phyloP scores from a whole-genome alignment of 2,797 vertebrate species.

The Trachurus trachurus region DNA sequence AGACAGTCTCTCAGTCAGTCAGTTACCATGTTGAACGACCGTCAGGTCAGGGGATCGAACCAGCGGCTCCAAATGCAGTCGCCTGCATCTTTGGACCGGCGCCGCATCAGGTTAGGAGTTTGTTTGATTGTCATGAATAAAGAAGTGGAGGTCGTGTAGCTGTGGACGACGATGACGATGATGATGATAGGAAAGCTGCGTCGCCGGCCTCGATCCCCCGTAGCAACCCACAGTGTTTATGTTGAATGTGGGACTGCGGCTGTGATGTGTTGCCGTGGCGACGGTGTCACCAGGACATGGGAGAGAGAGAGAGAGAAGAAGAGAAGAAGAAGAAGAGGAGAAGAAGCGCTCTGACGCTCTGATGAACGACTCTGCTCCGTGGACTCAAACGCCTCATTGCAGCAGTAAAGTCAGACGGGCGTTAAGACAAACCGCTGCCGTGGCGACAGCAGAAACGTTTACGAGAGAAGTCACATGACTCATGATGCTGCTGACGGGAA shows the following conservation, averaged over 20 bases:
- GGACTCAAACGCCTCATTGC: slow-evolving; percentile 51
- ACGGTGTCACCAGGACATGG: slow-evolving; percentile 28
- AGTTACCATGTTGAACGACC: no score
- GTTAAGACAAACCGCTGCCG: slow-evolving; percentile 57
- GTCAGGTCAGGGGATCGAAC: no score
- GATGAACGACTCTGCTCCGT: slow-evolving; percentile 61
- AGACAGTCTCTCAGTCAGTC: no score
- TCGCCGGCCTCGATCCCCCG: slow-evolving; percentile 34
- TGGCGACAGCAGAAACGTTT: slow-evolving; percentile 67
- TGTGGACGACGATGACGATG: slow-evolving; percentile 43
- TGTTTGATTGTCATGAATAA: slow-evolving; percentile 9
- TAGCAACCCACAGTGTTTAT: slow-evolving; percentile 61
- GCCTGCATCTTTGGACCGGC: neutral
- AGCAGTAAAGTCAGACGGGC: slow-evolving; percentile 52
- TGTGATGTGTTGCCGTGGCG: slow-evolving; percentile 61
- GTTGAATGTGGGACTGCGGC: slow-evolving; percentile 25
- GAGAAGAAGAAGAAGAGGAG: neutral
- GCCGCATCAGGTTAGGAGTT: neutral
- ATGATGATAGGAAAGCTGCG: slow-evolving; percentile 35
- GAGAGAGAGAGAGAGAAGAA: neutral
- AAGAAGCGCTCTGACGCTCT: slow-evolving; percentile 46
- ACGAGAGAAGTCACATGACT: slow-evolving; percentile 52
- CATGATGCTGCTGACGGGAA: slow-evolving; percentile 6
- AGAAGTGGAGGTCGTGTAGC: neutral
- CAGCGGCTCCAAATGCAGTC: no score